Evolutionary conservation across 1,140 invertebrate species (phyloP), one percentile per base, ranked within the genome.

Genomic region (Theocolax elegans): DNA sequence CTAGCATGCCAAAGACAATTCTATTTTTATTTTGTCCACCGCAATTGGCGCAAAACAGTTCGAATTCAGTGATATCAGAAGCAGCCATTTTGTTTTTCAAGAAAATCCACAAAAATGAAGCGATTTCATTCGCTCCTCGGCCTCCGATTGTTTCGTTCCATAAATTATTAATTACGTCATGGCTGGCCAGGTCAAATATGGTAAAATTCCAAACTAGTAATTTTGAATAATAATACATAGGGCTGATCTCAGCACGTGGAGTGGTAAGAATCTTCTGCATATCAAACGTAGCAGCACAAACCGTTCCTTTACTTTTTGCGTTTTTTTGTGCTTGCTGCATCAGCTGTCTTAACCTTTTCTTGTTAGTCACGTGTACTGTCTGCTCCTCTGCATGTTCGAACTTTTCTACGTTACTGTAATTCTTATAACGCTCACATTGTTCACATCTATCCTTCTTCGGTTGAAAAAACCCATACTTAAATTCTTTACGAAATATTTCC

Each of bases 131-230:
- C 2, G 51, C 15, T 71, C 29, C 48, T 44, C 56, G 56, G n/a
- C 19, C 80, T 77, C 75, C 72, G 79, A 71, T 78, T 58, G 71
- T 73, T 75, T 88, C 85, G 73, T 83, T 74, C 84, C 86, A 87
- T 48, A 85, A 73, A 73, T 79, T 85, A 59, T 83, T 83, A 46
- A 72, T 59, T 7, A 72, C 77, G 66, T 75, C 67, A 40, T 77
- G 70, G 15, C 65, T 77, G 17, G 58, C 63, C 12, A 81, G 53
- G 49, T 84, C 76, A 73, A 53, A 60, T 1, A 70, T n/a, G 1
- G 67, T 62, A 23, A 70, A 63, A 49, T 70, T 70, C 29, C 35
- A 70, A 0, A 70, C 38, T 19, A 13, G 17, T 23, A 70, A n/a
- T 46, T 63, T 70, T 1, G 58, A 63, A n/a, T 19, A 9, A 21